Evolutionary conservation across 1,140 invertebrate species (phyloP).

Genomic region (Leucophenga varia): DNA sequence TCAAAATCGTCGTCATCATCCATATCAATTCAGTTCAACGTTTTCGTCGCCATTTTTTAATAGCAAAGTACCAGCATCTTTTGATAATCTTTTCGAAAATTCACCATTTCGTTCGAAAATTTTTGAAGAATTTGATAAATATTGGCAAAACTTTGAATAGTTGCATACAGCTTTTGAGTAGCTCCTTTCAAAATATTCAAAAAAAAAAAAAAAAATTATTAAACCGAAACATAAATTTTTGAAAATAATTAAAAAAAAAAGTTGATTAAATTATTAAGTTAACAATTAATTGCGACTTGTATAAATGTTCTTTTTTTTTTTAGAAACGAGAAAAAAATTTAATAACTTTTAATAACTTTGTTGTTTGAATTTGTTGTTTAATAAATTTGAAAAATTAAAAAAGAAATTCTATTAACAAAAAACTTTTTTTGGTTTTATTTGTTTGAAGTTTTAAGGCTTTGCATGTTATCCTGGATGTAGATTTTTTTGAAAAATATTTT

Average conservation of each 20-base stretch:
- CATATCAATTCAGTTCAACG: neutral
- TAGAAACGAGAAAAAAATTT: too few relatives aligned
- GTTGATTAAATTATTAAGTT: too few relatives aligned
- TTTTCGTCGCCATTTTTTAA: constrained; percentile 17
- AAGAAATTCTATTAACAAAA: constrained; percentile 27
- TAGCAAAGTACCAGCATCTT: constrained; percentile 22
- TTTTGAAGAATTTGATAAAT: constrained; percentile 49
- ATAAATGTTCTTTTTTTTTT: too few relatives aligned
- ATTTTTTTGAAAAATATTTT: constrained; percentile 30
- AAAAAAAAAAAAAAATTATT: too few relatives aligned
- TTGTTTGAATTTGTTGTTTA: too few relatives aligned
- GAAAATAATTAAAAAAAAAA: too few relatives aligned
- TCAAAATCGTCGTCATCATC: constrained; percentile 2
- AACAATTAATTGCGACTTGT: too few relatives aligned
- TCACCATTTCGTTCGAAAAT: constrained; percentile 48
- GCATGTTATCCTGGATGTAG: too few relatives aligned
- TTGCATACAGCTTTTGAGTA: constrained; percentile 24
- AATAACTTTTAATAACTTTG: too few relatives aligned
- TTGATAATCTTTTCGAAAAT: constrained; percentile 41
- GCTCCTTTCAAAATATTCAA: too few relatives aligned
- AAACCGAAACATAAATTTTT: too few relatives aligned
- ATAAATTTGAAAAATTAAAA: too few relatives aligned
- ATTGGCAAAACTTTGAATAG: constrained; percentile 48
- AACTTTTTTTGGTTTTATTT: constrained; percentile 27
- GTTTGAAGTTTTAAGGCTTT: constrained; percentile 20